Base-by-base conservation (phyloP, 2,113 vertebrate genomes). In the Philantomba maxwellii region DNA sequence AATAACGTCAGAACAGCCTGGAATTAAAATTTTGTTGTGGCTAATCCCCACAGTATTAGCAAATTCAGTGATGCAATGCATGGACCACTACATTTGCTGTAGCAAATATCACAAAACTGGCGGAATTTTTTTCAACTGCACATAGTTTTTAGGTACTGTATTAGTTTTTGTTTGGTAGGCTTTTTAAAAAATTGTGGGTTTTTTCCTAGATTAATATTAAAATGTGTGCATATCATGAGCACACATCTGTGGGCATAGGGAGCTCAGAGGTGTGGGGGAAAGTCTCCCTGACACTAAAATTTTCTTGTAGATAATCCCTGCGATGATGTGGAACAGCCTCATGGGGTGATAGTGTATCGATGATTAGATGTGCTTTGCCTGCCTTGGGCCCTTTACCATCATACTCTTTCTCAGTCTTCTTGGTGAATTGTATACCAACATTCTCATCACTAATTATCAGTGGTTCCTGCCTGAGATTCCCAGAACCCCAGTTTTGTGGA, bases 141-240 rank as follows among this genome's bases (percentile, higher is more conserved):
- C n/a, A 12, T 73, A 21, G 45, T 30, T 89, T 94, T 97, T 78
- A 94, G 51, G 36, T 55, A 93, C 8, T 33, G 23, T 75, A 75
- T 92, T 95, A 10, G 2, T 70, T 95, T 94, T 95, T 93, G 58
- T 94, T 94, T 82, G 62, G 45, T 75, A 93, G 62, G 45, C 3
- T 73, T 90, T 97, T 87, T 36, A 33, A 82, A 82, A 36, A 82
- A 45, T 7, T 96, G 43, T 90, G 13, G n/a, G 78, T 95, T 95
- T 92, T 97, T 91, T 78, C 62, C 26, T 84, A 57, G 36, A 21
- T 33, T 92, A 83, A 93, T 89, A 84, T 78, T 91, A 97, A 94
- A 92, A 81, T 92, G 64, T 87, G 6, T 87, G 23, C 36, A 51
- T 75, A 85, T 55, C 23, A 58, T 66, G 45, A 96, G 62, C 12